Conservation (phyloP, 2,797 vertebrate species). For the Micromesistius poutassou region DNA sequence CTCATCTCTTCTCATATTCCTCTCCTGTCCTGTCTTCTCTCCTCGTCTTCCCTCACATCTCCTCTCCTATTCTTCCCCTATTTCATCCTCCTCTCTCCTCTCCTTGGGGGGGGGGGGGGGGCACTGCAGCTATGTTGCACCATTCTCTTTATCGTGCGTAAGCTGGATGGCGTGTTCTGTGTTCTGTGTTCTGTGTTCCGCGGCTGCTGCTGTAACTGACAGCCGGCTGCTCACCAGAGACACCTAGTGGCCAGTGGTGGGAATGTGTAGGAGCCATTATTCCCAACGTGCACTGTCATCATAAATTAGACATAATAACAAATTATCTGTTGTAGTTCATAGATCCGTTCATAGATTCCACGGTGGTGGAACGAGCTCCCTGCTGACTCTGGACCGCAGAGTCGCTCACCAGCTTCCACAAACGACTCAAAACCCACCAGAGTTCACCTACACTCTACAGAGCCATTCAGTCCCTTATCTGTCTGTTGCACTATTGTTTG, state of each 20-base stretch:
- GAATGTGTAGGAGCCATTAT: background rate
- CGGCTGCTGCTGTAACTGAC: background rate
- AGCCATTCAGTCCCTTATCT: too few relatives aligned
- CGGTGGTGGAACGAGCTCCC: too few relatives aligned
- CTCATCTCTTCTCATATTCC: conserved; percentile 20
- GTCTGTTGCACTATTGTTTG: too few relatives aligned
- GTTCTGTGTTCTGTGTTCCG: background rate
- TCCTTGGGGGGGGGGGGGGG: background rate
- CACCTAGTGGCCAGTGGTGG: background rate
- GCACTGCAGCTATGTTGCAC: conserved; percentile 44
- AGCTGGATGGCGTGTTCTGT: conserved; percentile 23
- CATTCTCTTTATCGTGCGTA: conserved; percentile 26
- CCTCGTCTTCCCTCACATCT: background rate
- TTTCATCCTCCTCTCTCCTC: conserved; percentile 32
- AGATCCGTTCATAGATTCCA: too few relatives aligned
- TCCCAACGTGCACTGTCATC: too few relatives aligned
- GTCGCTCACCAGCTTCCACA: too few relatives aligned
- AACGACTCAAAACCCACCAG: too few relatives aligned
- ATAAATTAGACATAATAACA: too few relatives aligned
- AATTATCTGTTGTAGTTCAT: background rate
- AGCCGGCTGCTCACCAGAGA: background rate
- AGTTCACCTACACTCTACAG: too few relatives aligned
- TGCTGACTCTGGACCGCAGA: too few relatives aligned
- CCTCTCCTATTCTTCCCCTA: conserved; percentile 32
- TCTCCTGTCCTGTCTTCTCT: conserved; percentile 25